phyloP scores from a whole-genome alignment of 2,888 invertebrate species.

The Aethes cnicana region DNA sequence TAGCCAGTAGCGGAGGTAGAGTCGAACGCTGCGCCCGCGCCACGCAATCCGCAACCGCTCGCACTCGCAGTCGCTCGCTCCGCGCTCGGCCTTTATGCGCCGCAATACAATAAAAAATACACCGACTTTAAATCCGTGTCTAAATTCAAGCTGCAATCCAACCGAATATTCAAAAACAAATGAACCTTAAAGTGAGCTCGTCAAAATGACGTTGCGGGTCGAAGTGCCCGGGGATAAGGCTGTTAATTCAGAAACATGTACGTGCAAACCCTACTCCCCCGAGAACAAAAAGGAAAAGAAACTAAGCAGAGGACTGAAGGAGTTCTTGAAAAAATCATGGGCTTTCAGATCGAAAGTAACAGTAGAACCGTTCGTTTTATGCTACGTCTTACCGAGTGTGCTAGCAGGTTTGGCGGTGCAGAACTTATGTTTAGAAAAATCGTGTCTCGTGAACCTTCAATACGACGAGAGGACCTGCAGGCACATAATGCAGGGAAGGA shows the following conservation, averaged over 20 bases:
- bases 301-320: constrained; percentile 63
- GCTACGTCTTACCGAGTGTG: constrained; percentile 85
- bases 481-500: constrained; percentile 71
- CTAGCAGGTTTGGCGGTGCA: constrained; percentile 84
- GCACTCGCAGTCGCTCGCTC: constrained; percentile 51
- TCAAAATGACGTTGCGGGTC: constrained; percentile 78
- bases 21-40: constrained; percentile 58
- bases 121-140: not conserved
- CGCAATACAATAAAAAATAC: constrained; percentile 6
- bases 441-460: constrained; percentile 80
- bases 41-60: constrained; percentile 51
- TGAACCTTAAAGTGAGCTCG: constrained; percentile 58
- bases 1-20: constrained; percentile 63
- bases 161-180: constrained; percentile 52
- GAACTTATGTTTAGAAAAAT: constrained; percentile 82
- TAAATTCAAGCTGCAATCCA: not conserved
- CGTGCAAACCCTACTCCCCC: constrained; percentile 57
- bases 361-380: constrained; percentile 86
- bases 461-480: constrained; percentile 80
- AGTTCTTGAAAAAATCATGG: constrained; percentile 68
- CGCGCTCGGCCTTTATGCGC: constrained; percentile 20
- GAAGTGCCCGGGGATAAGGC: constrained; percentile 74
- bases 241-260: constrained; percentile 67
- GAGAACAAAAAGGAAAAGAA: constrained; percentile 62
- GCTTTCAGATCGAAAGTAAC: constrained; percentile 74